Base-by-base conservation (phyloP, 2,797 vertebrate genomes). In the Mormyrus proboscirostris region DNA sequence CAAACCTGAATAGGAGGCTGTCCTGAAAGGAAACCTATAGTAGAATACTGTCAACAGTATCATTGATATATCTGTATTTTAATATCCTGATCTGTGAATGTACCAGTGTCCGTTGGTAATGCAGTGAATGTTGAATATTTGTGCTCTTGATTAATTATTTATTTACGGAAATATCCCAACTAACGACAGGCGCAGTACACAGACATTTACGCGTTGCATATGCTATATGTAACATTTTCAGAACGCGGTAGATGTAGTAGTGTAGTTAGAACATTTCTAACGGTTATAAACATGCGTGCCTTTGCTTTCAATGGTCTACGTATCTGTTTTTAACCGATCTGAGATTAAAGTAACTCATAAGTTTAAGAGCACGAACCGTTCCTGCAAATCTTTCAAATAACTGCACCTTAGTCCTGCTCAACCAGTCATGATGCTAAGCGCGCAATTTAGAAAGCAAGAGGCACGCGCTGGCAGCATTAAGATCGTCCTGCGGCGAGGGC, bases 371-470 rank as follows among this genome's bases (percentile, higher is more conserved):
- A 44, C 16, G 29, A 79, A 79, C 38, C 1, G 19, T 9, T 79
- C 7, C n/a, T 41, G 65, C 14, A 19, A 25, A 83, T 83, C 41
- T n/a, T 41, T 22, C 41, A 22, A 22, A 83, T 29, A 49, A 22
- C 29, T 73, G 53, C 55, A 16, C 7, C 16, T 41, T 62, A 33
- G 51, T 84, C 82, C 22, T 38, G 53, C 50, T 82, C 59, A 33
- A 57, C 47, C 86, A 38, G 55, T 8, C n/a, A 83, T 22, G 57
- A 29, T 91, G 76, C 86, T 88, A 91, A 90, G 92, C 89, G 22
- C 55, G 91, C 90, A 89, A 79, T 93, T 92, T 92, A 90, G 90
- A 88, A 86, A 89, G 91, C 91, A 88, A 92, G 91, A 91, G 91
- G 90, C 88, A 44, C 89, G 88, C 92, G 90, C 83, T 91, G 41